Base-by-base conservation (phyloP, 2,113 vertebrate genomes). In the Podilymbus podiceps region DNA sequence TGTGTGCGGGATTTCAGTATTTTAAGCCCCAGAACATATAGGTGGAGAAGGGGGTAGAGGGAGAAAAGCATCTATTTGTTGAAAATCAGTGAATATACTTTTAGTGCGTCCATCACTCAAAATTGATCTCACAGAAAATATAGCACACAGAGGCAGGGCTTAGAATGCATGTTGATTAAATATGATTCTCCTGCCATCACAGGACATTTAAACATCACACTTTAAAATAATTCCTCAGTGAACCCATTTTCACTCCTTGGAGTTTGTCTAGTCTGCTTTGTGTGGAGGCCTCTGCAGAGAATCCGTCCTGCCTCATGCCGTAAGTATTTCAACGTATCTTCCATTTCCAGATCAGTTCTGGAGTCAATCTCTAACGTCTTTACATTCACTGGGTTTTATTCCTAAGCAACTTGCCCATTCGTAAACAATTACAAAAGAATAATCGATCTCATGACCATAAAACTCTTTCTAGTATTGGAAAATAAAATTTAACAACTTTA, bases 81-180 rank as follows among this genome's bases (percentile, higher is more conserved):
- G 28, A 71, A 77, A 81, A 77, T 23, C 28, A 9, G 18, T 88
- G 30, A 64, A 58, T 31, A 19, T 76, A 13, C 31, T 86, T 83
- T 40, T 49, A 64, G 53, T 83, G 66, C 33, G 27, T 79, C 30
- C 15, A 2, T 59, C 47, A 30, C 23, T 87, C 8, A 63, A 27
- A 89, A 53, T 7, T 62, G 28, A 23, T 79, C 35, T 73, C 27
- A 23, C 12, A 63, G 66, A 42, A 79, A 67, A 81, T 28, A 10
- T 0, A 58, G n/a, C 0, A 0, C 66, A 46, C 30, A 73, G 46
- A 46, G 27, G 49, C 30, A 78, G 52, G 33, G 40, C 21, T n/a
- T 59, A 89, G 22, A 44, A 23, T 15, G 4, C 3, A 0, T 6
- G 7, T 42, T 35, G 53, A 28, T 85, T 49, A 68, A 56, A 67